Percentiles rank a stretch among this genome's conserved stretches.
phyloP scores from a whole-genome alignment of 2,888 invertebrate genomes.

The Neuroscelio doddi region DNA sequence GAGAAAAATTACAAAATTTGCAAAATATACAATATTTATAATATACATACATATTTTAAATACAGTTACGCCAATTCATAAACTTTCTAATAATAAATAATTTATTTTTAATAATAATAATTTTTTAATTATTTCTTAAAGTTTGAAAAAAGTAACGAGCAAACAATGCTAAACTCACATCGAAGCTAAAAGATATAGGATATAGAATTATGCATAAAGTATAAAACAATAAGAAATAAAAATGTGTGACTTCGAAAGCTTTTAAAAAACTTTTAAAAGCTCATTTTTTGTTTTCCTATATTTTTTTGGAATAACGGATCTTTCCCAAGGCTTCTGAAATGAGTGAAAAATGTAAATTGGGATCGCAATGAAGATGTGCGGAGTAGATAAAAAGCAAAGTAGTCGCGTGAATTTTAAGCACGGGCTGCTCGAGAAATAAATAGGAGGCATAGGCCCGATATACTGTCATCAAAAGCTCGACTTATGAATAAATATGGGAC shows the following conservation, averaged over 20 bases:
- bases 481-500: conserved; percentile 62
- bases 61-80: no score
- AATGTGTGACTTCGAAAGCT: not conserved
- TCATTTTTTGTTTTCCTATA: conserved; percentile 13
- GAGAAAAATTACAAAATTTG: no score
- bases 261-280: not conserved
- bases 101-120: no score
- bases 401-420: conserved; percentile 55
- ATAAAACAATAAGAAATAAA: not conserved
- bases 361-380: conserved; percentile 52
- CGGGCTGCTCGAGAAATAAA: conserved; percentile 52
- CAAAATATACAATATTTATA: no score
- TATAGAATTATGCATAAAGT: not conserved
- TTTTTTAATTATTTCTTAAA: no score
- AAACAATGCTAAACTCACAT: not conserved
- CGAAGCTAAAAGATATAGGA: not conserved
- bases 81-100: no score
- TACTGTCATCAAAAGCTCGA: conserved; percentile 59
- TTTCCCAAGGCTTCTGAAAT: conserved; percentile 33
- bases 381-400: conserved; percentile 56
- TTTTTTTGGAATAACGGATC: conserved; percentile 21
- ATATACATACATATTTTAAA: no score
- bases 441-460: conserved; percentile 53
- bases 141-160: not conserved
- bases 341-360: conserved; percentile 50